Percentiles rank a stretch among this genome's conserved stretches.
Conservation (phyloP, 2,113 vertebrate species). For the Peucedramus taeniatus region DNA sequence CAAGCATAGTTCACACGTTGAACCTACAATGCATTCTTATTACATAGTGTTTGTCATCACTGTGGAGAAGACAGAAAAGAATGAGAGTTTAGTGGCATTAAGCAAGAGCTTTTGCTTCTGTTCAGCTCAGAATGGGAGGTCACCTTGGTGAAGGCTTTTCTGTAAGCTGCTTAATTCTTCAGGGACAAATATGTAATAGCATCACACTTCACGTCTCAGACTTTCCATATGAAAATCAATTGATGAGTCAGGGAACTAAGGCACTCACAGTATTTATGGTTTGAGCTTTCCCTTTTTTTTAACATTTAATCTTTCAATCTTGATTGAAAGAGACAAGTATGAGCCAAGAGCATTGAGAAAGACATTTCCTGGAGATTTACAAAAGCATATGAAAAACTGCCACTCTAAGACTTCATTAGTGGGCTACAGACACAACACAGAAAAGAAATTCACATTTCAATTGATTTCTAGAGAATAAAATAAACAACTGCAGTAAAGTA, state of each 20-base stretch:
- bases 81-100: neutral
- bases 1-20: neutral
- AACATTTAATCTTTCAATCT: neutral
- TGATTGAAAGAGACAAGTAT: neutral
- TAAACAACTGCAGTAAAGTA: neutral
- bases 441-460: neutral
- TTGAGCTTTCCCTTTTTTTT: neutral
- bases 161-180: neutral
- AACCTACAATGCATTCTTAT: neutral
- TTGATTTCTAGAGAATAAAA: neutral
- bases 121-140: neutral
- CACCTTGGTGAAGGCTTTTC: neutral
- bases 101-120: neutral
- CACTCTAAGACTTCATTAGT: neutral
- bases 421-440: neutral
- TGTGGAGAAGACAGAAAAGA: neutral
- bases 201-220: neutral
- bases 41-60: neutral
- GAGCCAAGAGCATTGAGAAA: neutral
- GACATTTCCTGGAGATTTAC: neutral
- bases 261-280: neutral
- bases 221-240: neutral
- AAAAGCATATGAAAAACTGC: neutral
- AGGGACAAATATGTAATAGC: neutral
- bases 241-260: neutral